Percentiles rank a stretch among this genome's conserved stretches.
Evolutionary conservation across 2,888 invertebrate genomes (phyloP).

Genomic region (Cantharis flavilabris): DNA sequence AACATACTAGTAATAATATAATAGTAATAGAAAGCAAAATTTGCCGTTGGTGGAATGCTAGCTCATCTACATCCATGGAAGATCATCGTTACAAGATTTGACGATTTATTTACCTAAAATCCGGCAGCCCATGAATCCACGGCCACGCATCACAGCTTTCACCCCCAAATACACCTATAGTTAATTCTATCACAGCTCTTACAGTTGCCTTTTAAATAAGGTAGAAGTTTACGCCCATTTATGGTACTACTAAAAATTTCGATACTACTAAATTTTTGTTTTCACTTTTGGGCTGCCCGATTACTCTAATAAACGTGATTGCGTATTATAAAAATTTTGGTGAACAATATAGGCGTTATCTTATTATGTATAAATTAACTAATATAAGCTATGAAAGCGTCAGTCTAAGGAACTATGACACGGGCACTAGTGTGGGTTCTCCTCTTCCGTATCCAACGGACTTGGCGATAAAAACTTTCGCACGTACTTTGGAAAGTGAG

Average conservation of each 20-base stretch:
- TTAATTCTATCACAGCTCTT: constrained; percentile 57
- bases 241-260: background rate
- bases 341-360: constrained; percentile 36
- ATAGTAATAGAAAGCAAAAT: constrained; percentile 15
- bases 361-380: constrained; percentile 31
- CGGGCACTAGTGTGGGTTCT: constrained; percentile 69
- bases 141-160: constrained; percentile 35
- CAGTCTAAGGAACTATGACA: constrained; percentile 42
- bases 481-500: constrained; percentile 90
- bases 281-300: constrained; percentile 25
- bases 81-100: constrained; percentile 29
- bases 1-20: constrained; percentile 20
- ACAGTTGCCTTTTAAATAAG: constrained; percentile 49
- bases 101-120: constrained; percentile 26
- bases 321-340: constrained; percentile 37
- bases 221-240: constrained; percentile 33
- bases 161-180: constrained; percentile 43
- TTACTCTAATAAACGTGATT: constrained; percentile 28
- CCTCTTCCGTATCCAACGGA: constrained; percentile 82
- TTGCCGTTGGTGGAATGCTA: constrained; percentile 33
- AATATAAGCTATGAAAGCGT: constrained; percentile 31
- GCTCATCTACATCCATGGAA: constrained; percentile 36
- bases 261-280: background rate
- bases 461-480: constrained; percentile 87
- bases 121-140: constrained; percentile 27